A percentile compares a stretch with the other conserved stretches of the same genome.
phyloP scores from a whole-genome alignment of 2,797 vertebrate genomes.

The Meda fulgida region DNA sequence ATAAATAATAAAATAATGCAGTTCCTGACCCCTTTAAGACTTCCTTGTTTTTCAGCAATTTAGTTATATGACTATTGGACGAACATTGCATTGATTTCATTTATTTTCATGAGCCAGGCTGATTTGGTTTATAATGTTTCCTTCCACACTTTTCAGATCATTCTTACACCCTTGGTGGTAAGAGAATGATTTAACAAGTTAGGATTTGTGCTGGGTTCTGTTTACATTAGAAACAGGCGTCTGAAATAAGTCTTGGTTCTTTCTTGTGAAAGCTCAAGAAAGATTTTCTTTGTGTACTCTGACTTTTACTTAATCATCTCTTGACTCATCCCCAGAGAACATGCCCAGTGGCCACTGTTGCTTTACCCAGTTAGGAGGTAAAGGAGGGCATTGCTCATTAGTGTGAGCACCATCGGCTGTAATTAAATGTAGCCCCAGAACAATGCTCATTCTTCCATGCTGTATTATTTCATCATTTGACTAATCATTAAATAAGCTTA shows the following conservation, averaged over 20 bases:
- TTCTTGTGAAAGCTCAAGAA: neutral
- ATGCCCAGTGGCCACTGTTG: constrained; percentile 53
- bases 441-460: constrained; percentile 47
- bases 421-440: constrained; percentile 56
- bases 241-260: constrained; percentile 40
- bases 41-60: neutral
- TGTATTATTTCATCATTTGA: constrained; percentile 53
- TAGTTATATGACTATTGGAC: neutral
- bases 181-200: constrained; percentile 32
- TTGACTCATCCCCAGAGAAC: constrained; percentile 53
- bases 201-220: constrained; percentile 11
- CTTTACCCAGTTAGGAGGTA: constrained; percentile 41
- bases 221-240: constrained; percentile 2
- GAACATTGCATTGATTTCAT: neutral
- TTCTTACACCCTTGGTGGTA: neutral
- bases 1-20: no score
- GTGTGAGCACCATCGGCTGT: constrained; percentile 51
- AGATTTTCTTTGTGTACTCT: constrained; percentile 37
- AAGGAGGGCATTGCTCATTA: constrained; percentile 44
- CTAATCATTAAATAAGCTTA: constrained; percentile 53
- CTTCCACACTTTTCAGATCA: neutral
- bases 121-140: neutral
- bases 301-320: constrained; percentile 53
- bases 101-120: neutral
- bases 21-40: neutral